Conservation (phyloP, 2,113 vertebrate genomes). For the Oostethus manadensis region DNA sequence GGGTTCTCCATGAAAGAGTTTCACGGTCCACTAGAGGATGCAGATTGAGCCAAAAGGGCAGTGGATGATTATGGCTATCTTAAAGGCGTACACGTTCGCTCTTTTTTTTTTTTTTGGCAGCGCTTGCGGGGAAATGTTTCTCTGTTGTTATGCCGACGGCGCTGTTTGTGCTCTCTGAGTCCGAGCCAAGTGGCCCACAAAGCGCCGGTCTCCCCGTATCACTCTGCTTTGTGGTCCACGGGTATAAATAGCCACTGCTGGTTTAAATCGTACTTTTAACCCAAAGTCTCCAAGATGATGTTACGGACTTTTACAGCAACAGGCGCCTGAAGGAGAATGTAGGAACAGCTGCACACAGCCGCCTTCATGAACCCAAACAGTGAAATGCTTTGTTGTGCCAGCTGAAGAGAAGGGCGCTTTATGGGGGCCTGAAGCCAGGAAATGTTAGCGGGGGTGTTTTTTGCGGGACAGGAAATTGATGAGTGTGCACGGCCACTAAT, state of each 20-base stretch:
- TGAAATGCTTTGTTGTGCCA: no score
- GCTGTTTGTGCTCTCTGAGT: constrained; percentile 53
- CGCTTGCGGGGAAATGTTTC: constrained; percentile 52
- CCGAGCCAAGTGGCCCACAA: constrained; percentile 55
- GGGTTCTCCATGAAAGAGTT: no score
- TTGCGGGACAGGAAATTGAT: constrained; percentile 60
- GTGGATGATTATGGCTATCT: no score
- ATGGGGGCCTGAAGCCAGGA: constrained; percentile 51
- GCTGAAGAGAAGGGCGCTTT: background rate
- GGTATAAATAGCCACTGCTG: no score
- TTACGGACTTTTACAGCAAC: no score
- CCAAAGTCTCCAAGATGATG: no score
- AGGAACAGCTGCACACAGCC: no score
- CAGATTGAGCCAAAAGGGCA: no score
- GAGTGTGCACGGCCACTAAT: constrained; percentile 54
- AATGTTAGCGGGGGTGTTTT: constrained; percentile 12
- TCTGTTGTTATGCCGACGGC: constrained; percentile 57
- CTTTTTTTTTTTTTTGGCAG: constrained; percentile 30
- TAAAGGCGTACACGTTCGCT: constrained; percentile 8
- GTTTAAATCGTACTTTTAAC: no score
- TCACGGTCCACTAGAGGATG: no score
- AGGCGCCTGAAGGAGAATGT: no score
- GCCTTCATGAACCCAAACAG: no score
- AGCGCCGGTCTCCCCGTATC: constrained; percentile 18
- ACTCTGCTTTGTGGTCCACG: background rate